Conservation (phyloP, 2,797 vertebrate species). For the Harpagifer antarcticus region DNA sequence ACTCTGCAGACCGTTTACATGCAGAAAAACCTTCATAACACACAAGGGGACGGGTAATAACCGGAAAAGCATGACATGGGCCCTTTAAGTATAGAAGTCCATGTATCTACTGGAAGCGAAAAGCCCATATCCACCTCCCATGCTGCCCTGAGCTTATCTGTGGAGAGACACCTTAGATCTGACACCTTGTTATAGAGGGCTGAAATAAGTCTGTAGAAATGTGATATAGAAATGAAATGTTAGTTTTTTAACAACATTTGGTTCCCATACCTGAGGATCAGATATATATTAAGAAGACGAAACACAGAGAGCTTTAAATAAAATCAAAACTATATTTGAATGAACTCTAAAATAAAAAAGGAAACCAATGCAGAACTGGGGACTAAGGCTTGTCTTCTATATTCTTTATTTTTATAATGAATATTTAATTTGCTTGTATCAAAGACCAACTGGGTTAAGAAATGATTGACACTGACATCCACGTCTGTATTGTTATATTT, state of each 20-base stretch:
- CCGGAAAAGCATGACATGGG: too few species aligned
- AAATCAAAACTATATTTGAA: conserved; percentile 1
- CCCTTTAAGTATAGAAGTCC: too few species aligned
- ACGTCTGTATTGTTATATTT: not conserved
- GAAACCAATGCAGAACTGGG: not conserved
- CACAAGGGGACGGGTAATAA: too few species aligned
- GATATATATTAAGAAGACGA: not conserved
- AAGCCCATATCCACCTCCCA: too few species aligned
- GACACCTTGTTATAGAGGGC: too few species aligned
- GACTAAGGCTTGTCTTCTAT: not conserved
- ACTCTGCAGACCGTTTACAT: too few species aligned
- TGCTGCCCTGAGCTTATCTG: too few species aligned
- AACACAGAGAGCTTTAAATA: not conserved
- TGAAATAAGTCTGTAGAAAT: too few species aligned
- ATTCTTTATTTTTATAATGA: not conserved
- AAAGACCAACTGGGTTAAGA: not conserved
- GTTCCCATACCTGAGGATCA: not conserved
- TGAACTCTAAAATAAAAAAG: not conserved
- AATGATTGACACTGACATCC: not conserved
- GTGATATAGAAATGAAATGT: not conserved
- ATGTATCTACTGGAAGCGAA: too few species aligned
- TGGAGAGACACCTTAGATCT: too few species aligned
- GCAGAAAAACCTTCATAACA: too few species aligned
- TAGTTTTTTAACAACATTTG: not conserved
- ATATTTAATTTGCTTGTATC: conserved; percentile 10